phyloP scores from a whole-genome alignment of 2,113 vertebrate genomes.

The Rhinopomastus cyanomelas region DNA sequence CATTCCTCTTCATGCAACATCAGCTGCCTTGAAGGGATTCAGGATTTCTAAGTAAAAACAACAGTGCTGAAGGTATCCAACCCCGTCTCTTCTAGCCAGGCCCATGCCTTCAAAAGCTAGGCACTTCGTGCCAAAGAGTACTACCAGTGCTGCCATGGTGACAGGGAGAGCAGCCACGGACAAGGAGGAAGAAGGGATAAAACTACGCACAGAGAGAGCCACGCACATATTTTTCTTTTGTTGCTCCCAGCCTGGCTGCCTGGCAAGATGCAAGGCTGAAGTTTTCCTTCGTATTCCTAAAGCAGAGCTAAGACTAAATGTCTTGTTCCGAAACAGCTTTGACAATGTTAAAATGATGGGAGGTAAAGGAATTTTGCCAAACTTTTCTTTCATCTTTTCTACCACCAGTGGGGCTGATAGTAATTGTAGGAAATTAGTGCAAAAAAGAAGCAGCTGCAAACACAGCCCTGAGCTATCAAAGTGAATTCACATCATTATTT shows the following conservation, averaged over 20 bases:
- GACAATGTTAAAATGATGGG: not conserved
- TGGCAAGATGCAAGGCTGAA: not conserved
- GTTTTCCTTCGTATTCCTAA: not conserved
- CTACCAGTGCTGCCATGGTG: fast-evolving
- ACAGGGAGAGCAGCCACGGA: not conserved
- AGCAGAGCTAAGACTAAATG: not conserved
- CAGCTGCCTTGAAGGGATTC: not conserved
- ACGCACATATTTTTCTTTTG: not conserved
- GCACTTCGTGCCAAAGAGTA: not conserved
- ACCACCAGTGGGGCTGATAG: not conserved
- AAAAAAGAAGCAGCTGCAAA: not conserved
- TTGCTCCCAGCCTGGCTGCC: not conserved
- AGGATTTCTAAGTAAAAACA: not conserved
- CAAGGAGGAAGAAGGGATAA: not conserved
- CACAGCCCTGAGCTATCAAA: not conserved
- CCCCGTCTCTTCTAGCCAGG: not conserved
- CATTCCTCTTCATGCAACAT: not conserved
- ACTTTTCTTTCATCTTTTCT: not conserved
- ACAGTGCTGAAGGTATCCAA: not conserved
- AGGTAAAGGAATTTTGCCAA: not conserved
- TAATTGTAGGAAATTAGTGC: not conserved
- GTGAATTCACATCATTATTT: not conserved
- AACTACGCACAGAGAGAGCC: not conserved
- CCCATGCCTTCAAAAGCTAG: not conserved
- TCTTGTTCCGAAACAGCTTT: not conserved